These are phyloP conservation scores for Drosophila cyrtoloma DNA, from an alignment of 2,888 invertebrate genomes.

Conservation along the genomic window DNA sequence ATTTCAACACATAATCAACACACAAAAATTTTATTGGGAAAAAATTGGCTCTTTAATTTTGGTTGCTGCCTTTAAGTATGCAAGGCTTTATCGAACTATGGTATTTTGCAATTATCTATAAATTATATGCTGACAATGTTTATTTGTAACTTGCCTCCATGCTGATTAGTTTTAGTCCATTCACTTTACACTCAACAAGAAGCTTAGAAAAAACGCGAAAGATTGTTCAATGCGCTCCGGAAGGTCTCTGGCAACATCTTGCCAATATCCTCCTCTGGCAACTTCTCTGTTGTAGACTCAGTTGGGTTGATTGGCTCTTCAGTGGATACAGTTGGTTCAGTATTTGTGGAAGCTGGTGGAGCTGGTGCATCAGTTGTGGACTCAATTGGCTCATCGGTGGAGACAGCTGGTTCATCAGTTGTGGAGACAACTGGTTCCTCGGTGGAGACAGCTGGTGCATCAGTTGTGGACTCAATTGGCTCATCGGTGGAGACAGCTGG, in stretches of 20 bases:
- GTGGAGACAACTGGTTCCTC: background rate
- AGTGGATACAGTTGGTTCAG: background rate
- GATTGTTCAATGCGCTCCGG: background rate
- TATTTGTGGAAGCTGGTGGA: background rate
- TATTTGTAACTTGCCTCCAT: background rate
- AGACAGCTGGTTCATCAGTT: background rate
- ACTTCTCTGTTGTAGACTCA: background rate
- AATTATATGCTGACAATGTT: slow-evolving; percentile 10
- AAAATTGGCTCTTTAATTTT: background rate
- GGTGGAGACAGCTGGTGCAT: background rate
- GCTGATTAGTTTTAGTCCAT: background rate
- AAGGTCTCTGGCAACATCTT: slow-evolving; percentile 1
- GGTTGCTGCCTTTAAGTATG: slow-evolving; percentile 42
- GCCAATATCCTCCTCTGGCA: slow-evolving; percentile 16
- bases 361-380: background rate
- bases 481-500: background rate
- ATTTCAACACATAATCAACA: background rate
- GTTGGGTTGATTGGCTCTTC: background rate
- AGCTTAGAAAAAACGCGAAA: slow-evolving; percentile 26
- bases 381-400: background rate
- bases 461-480: background rate
- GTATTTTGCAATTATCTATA: slow-evolving; percentile 4
- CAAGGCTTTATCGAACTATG: slow-evolving; percentile 6
- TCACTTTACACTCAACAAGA: background rate
- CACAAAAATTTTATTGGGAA: background rate